Evolutionary conservation across 1,140 invertebrate genomes (phyloP).

Genomic region (Nautilus pompilius): DNA sequence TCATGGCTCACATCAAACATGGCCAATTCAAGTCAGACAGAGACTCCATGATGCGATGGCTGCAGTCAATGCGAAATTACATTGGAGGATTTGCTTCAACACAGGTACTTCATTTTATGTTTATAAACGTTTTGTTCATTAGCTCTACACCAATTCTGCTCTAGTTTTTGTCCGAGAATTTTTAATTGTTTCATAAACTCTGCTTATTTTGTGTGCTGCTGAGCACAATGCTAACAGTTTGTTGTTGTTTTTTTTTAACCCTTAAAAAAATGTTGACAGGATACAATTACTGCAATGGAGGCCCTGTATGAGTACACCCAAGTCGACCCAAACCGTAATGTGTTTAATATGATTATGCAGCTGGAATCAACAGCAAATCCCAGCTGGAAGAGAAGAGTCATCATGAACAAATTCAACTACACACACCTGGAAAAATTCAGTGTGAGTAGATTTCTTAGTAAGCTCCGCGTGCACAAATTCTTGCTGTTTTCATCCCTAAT

Average conservation of each 20-base stretch:
- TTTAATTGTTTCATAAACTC: too few species aligned
- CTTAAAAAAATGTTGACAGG: conserved; percentile 64
- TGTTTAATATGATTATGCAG: conserved; percentile 76
- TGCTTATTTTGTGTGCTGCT: not conserved
- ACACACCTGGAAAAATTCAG: conserved; percentile 23
- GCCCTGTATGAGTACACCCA: conserved; percentile 88
- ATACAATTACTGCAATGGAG: conserved; percentile 83
- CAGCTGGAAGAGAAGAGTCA: conserved; percentile 21
- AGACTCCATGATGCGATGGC: conserved; percentile 80
- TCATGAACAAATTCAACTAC: conserved; percentile 36
- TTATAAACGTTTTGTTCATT: too few species aligned
- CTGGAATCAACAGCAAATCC: conserved; percentile 82
- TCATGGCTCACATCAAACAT: conserved; percentile 70
- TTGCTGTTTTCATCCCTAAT: too few species aligned
- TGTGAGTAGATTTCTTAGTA: conserved; percentile 27
- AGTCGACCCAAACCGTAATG: conserved; percentile 77
- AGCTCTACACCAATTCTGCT: too few species aligned
- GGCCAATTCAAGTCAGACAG: conserved; percentile 26
- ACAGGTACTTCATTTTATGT: too few species aligned
- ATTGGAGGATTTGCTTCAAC: conserved; percentile 94
- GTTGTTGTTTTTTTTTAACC: conserved; percentile 15
- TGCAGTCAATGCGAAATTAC: conserved; percentile 85
- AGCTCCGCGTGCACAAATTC: not conserved
- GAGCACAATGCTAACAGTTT: not conserved
- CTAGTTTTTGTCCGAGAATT: too few species aligned